Conservation (phyloP, 1,140 invertebrate genomes). For the Drosophila ambigua region DNA sequence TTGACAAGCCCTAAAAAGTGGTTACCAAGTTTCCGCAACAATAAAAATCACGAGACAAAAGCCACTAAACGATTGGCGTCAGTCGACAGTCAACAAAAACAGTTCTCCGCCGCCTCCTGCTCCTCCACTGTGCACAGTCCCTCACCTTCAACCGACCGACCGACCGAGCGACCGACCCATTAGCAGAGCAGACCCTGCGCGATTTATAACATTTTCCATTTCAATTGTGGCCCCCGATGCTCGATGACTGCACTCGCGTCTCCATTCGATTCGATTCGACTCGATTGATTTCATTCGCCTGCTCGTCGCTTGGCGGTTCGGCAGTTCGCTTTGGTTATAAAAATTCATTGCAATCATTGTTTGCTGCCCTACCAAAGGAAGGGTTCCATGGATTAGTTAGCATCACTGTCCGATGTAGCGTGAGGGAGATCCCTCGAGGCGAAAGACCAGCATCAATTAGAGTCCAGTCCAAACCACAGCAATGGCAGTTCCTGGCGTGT, state of each 20-base stretch:
- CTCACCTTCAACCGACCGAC: not conserved
- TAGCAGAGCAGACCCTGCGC: slow-evolving; percentile 2
- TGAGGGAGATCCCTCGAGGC: too few relatives aligned
- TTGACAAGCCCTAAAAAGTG: slow-evolving; percentile 64
- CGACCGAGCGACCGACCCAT: not conserved
- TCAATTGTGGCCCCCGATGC: slow-evolving; percentile 62
- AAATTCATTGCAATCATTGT: slow-evolving; percentile 70
- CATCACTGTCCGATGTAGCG: too few relatives aligned
- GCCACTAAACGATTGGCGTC: slow-evolving; percentile 69
- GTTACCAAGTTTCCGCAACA: slow-evolving; percentile 23
- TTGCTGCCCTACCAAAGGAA: slow-evolving; percentile 8
- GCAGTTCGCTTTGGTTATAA: slow-evolving; percentile 47
- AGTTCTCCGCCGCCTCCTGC: not conserved
- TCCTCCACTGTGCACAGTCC: not conserved
- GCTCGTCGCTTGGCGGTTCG: slow-evolving; percentile 60
- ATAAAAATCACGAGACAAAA: slow-evolving; percentile 63
- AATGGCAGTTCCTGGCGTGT: too few relatives aligned
- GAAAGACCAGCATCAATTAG: too few relatives aligned
- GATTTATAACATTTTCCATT: slow-evolving; percentile 79
- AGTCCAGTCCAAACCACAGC: too few relatives aligned
- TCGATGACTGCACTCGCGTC: slow-evolving; percentile 60
- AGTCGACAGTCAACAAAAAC: slow-evolving; percentile 6
- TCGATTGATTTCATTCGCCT: slow-evolving; percentile 79
- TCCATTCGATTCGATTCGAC: slow-evolving; percentile 36
- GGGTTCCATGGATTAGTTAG: too few relatives aligned